A percentile compares a stretch with the other conserved stretches of the same genome.
These are phyloP conservation scores for Rhabdomys pumilio DNA, from an alignment of 2,797 vertebrate species.

Conservation along the genomic window DNA sequence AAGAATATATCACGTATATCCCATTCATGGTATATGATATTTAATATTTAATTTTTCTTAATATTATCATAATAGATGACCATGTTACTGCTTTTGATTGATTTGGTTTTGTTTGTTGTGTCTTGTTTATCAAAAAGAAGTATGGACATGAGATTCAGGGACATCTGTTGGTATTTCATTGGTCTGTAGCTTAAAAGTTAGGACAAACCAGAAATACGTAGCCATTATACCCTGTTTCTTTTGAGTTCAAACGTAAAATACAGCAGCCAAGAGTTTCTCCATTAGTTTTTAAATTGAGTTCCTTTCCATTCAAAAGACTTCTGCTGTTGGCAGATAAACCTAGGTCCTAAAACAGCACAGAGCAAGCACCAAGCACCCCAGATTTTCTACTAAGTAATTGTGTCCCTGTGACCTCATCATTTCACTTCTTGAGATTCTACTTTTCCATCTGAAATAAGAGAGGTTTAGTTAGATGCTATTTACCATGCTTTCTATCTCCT, in stretches of 20 bases:
- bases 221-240: background rate
- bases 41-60: background rate
- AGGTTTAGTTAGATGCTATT: background rate
- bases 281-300: background rate
- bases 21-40: background rate
- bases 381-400: background rate
- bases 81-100: background rate
- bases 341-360: background rate
- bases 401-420: background rate
- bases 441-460: background rate
- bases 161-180: background rate
- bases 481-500: conserved; percentile 21
- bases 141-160: background rate
- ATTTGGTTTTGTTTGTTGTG: background rate
- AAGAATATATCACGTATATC: background rate
- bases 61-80: background rate
- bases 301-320: background rate
- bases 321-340: background rate
- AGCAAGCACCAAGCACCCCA: background rate
- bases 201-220: background rate
- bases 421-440: background rate
- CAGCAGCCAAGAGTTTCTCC: background rate
- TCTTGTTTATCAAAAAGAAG: background rate
- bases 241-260: background rate
- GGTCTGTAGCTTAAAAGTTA: background rate